Percentiles rank a stretch among this genome's conserved stretches.
Conservation (phyloP, 2,888 invertebrate species). For the Aphidius colemani region DNA sequence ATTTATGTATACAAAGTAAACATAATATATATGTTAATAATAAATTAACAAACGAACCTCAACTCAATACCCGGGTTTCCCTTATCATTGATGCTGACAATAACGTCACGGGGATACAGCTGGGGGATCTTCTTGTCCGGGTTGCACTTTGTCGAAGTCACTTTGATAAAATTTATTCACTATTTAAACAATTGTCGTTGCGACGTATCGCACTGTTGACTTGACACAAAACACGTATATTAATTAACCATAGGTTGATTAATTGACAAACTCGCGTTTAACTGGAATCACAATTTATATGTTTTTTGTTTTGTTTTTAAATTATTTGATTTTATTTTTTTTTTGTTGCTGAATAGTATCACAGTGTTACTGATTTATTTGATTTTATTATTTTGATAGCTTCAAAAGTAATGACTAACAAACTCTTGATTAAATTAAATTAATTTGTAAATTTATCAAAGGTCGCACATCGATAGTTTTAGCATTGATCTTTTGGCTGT, state of each 20-base stretch:
- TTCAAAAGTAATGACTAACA: constrained; percentile 7
- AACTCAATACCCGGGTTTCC: constrained; percentile 48
- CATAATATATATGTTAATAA: neutral
- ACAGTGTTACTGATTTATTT: neutral
- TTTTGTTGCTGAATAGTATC: constrained; percentile 9
- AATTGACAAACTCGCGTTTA: constrained; percentile 9
- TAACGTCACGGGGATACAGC: constrained; percentile 46
- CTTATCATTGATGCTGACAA: constrained; percentile 52
- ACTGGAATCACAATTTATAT: neutral
- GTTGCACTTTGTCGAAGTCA: constrained; percentile 51
- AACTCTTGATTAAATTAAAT: constrained; percentile 17
- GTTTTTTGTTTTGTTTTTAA: neutral
- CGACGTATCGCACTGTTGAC: constrained; percentile 16
- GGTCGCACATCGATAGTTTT: constrained; percentile 12
- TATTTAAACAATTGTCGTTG: constrained; percentile 22
- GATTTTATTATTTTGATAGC: neutral
- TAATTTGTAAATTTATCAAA: constrained; percentile 20
- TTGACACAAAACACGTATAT: constrained; percentile 17
- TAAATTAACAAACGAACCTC: constrained; percentile 39
- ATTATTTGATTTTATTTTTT: neutral
- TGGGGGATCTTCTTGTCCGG: constrained; percentile 44
- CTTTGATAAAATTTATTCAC: constrained; percentile 45
- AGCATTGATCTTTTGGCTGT: constrained; percentile 10
- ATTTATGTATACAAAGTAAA: neutral
- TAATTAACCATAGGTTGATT: constrained; percentile 5